Percentiles rank a stretch among this genome's conserved stretches.
phyloP scores from a whole-genome alignment of 1,140 invertebrate species.

The Ceratosolen fusciceps region DNA sequence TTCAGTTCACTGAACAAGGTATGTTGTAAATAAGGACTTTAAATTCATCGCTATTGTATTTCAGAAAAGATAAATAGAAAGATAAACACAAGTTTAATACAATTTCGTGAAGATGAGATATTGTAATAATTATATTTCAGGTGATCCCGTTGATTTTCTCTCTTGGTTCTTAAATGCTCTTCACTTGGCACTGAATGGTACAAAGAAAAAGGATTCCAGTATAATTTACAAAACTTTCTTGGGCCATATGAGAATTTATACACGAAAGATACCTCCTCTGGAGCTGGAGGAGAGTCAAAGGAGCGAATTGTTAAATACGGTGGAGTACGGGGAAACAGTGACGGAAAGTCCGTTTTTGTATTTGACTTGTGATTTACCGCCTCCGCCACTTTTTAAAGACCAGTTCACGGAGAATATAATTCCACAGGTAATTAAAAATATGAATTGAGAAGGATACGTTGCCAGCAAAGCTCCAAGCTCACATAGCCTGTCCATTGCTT shows the following conservation, averaged over 20 bases:
- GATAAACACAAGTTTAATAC: no score
- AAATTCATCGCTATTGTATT: no score
- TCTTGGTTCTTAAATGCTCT: conserved; percentile 97
- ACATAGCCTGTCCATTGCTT: background rate
- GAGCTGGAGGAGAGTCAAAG: conserved; percentile 93
- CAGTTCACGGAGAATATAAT: conserved; percentile 98
- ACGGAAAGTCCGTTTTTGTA: conserved; percentile 95
- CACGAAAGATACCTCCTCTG: conserved; percentile 93
- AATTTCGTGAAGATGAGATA: background rate
- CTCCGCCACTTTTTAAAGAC: conserved; percentile 96
- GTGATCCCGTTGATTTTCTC: conserved; percentile 97
- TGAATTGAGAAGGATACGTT: background rate
- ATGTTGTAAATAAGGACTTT: no score
- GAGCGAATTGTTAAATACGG: conserved; percentile 81
- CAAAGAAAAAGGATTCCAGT: conserved; percentile 86
- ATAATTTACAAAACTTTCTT: conserved; percentile 97
- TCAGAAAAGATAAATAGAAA: no score
- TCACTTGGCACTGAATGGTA: conserved; percentile 91
- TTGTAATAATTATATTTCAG: conserved; percentile 68
- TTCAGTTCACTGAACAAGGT: conserved; percentile 99
- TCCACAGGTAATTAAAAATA: conserved; percentile 81
- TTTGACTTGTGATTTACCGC: conserved; percentile 95
- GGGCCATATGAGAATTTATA: conserved; percentile 95
- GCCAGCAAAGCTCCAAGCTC: background rate
- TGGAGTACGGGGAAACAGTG: conserved; percentile 90